phyloP scores from a whole-genome alignment of 1,140 invertebrate genomes.

The Diuraphis noxia region DNA sequence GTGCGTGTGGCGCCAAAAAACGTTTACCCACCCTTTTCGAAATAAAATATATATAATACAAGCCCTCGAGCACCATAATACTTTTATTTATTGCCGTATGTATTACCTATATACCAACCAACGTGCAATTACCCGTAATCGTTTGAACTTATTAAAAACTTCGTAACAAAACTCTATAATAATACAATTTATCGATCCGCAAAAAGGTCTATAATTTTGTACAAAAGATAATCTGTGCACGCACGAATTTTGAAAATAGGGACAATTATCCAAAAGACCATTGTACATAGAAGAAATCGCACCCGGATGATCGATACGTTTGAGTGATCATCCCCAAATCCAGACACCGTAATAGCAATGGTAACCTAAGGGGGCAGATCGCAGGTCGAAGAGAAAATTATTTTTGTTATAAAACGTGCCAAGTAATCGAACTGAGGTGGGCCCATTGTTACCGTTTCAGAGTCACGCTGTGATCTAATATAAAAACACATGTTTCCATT shows the following conservation, averaged over 20 bases:
- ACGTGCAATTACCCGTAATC: constrained; percentile 1
- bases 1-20: constrained; percentile 48
- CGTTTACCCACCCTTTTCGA: neutral
- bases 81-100: constrained; percentile 24
- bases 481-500: constrained; percentile 48
- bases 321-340: constrained; percentile 20
- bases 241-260: constrained; percentile 1
- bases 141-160: constrained; percentile 21
- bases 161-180: neutral
- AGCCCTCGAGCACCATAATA: neutral
- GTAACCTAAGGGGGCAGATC: neutral
- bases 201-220: constrained; percentile 44
- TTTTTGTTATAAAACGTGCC: constrained; percentile 31
- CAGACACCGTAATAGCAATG: neutral
- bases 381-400: constrained; percentile 10
- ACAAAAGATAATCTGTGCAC: neutral
- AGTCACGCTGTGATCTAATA: constrained; percentile 31
- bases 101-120: neutral
- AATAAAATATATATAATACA: neutral
- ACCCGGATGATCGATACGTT: constrained; percentile 36
- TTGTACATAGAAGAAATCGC: constrained; percentile 14
- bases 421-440: constrained; percentile 27
- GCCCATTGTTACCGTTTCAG: constrained; percentile 37
- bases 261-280: constrained; percentile 8
- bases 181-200: constrained; percentile 34